Conservation (phyloP, 2,797 vertebrate species). For the Rhodeus uyekii region DNA sequence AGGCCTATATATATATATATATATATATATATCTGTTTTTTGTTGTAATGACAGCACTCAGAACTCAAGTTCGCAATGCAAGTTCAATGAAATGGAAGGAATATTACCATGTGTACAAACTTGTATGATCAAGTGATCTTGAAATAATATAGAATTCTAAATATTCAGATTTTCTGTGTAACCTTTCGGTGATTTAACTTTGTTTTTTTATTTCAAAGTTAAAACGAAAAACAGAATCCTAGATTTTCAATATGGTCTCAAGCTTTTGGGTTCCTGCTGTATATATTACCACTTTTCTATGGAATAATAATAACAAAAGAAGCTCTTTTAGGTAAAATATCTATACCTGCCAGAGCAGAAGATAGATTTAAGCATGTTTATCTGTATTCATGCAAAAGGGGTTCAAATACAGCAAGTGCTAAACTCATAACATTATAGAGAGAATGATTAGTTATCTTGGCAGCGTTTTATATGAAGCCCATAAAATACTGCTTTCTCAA, state of each 20-base stretch:
- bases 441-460: constrained; percentile 23
- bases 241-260: background rate
- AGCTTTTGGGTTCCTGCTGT: background rate
- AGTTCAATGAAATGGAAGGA: background rate
- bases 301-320: background rate
- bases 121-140: background rate
- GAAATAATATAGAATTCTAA: background rate
- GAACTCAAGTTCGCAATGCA: background rate
- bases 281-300: background rate
- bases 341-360: background rate
- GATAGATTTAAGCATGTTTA: constrained; percentile 3
- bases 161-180: background rate
- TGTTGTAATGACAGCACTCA: background rate
- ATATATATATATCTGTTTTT: background rate
- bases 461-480: constrained; percentile 24
- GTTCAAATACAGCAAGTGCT: constrained; percentile 2
- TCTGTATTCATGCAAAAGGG: background rate
- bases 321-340: background rate
- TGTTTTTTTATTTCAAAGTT: background rate
- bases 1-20: too few species aligned
- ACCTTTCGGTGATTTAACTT: background rate
- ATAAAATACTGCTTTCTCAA: constrained; percentile 23
- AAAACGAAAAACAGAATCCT: background rate
- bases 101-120: background rate
- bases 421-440: constrained; percentile 18